A percentile compares a stretch with the other conserved stretches of the same genome.
These are phyloP conservation scores for Pectinophora gossypiella DNA, from an alignment of 1,140 invertebrate genomes.

Conservation along the genomic window DNA sequence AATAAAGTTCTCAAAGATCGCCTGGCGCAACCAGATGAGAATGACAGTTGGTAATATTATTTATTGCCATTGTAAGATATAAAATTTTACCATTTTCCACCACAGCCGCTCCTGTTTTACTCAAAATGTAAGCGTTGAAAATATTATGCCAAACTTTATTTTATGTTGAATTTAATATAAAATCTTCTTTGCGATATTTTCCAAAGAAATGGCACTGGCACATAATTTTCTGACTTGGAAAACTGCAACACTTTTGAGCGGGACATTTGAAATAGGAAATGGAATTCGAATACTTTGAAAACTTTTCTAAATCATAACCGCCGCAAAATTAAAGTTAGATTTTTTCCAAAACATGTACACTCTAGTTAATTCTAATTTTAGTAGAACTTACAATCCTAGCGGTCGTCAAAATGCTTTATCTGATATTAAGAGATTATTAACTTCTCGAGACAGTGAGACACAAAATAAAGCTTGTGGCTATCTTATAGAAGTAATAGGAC, in stretches of 20 bases:
- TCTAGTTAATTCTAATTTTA: conserved; percentile 54
- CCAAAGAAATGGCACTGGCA: too few species aligned
- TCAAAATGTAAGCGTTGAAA: too few species aligned
- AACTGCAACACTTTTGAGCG: not conserved
- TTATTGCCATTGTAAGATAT: not conserved
- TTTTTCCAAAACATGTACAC: conserved; percentile 32
- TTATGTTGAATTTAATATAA: too few species aligned
- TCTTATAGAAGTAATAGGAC: conserved; percentile 49
- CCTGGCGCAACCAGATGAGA: conserved; percentile 49
- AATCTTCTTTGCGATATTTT: too few species aligned
- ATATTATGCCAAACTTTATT: too few species aligned
- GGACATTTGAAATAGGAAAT: not conserved
- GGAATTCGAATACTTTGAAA: not conserved
- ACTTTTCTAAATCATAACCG: not conserved
- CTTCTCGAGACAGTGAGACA: conserved; percentile 44
- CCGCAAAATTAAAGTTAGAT: not conserved
- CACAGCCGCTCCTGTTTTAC: too few species aligned
- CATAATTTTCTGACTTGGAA: too few species aligned
- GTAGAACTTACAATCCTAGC: conserved; percentile 58
- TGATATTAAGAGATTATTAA: conserved; percentile 57
- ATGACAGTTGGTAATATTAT: conserved; percentile 27
- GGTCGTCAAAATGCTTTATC: conserved; percentile 54
- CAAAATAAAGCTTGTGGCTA: conserved; percentile 61
- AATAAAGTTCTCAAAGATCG: conserved; percentile 35
- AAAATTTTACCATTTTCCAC: too few species aligned